Conservation (phyloP, 2,113 vertebrate species). For the Tachysurus fulvidraco region DNA sequence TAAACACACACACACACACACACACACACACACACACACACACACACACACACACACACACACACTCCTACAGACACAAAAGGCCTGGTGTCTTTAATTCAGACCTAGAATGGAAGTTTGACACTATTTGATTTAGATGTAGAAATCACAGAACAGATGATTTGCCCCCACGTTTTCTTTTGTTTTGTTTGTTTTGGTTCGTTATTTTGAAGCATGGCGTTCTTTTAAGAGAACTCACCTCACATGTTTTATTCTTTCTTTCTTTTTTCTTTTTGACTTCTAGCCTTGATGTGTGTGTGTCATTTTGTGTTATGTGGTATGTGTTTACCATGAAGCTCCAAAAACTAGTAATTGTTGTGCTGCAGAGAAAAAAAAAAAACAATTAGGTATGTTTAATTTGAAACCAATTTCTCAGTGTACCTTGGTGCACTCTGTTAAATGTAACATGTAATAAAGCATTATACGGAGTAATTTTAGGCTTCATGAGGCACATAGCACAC, state of each 20-base stretch:
- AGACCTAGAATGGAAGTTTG: conserved; percentile 29
- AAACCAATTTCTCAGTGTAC: conserved; percentile 13
- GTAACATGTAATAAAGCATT: conserved; percentile 24
- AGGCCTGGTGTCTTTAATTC: neutral
- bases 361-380: conserved; percentile 20
- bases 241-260: conserved; percentile 61
- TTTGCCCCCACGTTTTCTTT: conserved; percentile 59
- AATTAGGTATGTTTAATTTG: conserved; percentile 17
- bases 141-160: conserved; percentile 45
- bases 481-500: conserved; percentile 64
- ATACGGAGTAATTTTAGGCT: conserved; percentile 10
- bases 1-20: neutral
- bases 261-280: conserved; percentile 57
- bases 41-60: neutral
- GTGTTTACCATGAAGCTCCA: conserved; percentile 66
- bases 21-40: neutral
- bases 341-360: neutral
- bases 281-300: conserved; percentile 49
- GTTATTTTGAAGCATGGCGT: conserved; percentile 68
- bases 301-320: conserved; percentile 65
- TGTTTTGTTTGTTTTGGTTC: neutral
- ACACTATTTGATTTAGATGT: conserved; percentile 29
- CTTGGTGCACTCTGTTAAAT: neutral
- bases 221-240: conserved; percentile 68
- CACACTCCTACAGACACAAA: neutral